These are phyloP conservation scores for Neotoma lepida DNA, from an alignment of 2,113 vertebrate species.

Conservation along the genomic window DNA sequence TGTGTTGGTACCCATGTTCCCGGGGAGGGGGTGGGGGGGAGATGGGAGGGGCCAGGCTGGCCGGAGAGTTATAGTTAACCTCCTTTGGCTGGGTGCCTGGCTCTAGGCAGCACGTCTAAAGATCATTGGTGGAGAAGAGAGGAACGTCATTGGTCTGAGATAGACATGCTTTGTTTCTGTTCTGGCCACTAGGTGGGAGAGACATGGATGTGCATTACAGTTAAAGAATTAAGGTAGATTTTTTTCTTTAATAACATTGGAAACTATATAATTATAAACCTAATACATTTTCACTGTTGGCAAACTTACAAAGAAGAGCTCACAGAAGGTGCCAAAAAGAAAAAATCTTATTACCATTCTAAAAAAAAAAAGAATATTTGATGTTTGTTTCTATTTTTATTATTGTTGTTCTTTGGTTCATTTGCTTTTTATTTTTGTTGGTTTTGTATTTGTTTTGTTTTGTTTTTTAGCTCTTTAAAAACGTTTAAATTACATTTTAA, in stretches of 20 bases:
- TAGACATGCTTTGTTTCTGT: constrained; percentile 15
- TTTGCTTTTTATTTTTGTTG: not conserved
- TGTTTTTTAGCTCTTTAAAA: not conserved
- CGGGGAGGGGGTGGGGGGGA: not conserved
- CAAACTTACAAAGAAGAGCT: constrained; percentile 52
- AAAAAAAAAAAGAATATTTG: constrained; percentile 18
- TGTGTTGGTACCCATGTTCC: not conserved
- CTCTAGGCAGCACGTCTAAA: not conserved
- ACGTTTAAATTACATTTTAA: no score
- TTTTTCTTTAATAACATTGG: not conserved
- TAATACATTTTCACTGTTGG: no score
- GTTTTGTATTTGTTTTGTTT: not conserved
- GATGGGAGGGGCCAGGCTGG: constrained; percentile 14
- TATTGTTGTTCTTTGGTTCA: not conserved
- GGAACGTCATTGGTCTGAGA: not conserved
- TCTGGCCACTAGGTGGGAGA: constrained; percentile 45
- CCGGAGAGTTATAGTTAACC: constrained; percentile 56
- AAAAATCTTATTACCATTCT: not conserved
- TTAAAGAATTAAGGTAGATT: constrained; percentile 51
- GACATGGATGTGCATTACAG: constrained; percentile 34
- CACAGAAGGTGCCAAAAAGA: constrained; percentile 28
- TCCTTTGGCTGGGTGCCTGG: constrained; percentile 48
- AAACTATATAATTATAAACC: not conserved
- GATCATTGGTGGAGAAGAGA: constrained; percentile 18
- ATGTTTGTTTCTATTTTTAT: constrained; percentile 42